Percentiles rank a stretch among this genome's conserved stretches.
Conservation (phyloP, 2,888 invertebrate genomes). For the Crossocerus cetratus region DNA sequence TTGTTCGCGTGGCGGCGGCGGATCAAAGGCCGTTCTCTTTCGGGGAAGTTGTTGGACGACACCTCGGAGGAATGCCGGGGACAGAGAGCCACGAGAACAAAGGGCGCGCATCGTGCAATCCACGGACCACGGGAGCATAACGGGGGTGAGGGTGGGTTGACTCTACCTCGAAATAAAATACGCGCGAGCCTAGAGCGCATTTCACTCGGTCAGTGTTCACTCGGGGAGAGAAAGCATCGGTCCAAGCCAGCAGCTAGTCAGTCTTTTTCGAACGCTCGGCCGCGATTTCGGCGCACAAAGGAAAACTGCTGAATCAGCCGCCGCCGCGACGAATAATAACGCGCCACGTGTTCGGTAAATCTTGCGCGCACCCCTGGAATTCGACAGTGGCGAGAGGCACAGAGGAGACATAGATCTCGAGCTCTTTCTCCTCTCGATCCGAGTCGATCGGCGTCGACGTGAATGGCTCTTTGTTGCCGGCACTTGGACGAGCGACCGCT, state of each 20-base stretch:
- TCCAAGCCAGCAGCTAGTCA: not conserved
- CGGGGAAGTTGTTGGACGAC: not conserved
- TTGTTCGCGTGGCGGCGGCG: not conserved
- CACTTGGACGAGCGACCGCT: too few species aligned
- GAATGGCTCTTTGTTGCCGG: not conserved
- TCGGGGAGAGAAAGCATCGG: not conserved
- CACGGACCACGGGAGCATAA: too few species aligned
- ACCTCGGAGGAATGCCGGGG: not conserved
- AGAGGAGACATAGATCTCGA: not conserved
- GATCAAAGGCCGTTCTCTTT: conserved; percentile 3
- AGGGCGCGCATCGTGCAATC: not conserved
- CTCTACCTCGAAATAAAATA: not conserved
- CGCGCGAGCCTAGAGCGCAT: not conserved
- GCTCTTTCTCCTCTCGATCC: not conserved
- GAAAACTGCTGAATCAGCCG: conserved; percentile 62
- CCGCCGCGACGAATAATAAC: conserved; percentile 50
- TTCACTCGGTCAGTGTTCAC: not conserved
- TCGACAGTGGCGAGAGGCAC: not conserved
- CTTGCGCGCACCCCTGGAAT: conserved; percentile 20
- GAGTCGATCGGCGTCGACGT: not conserved
- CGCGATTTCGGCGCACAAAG: conserved; percentile 58
- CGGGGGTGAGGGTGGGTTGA: not conserved
- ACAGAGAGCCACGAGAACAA: not conserved
- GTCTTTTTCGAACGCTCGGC: conserved; percentile 42
- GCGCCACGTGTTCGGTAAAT: conserved; percentile 42